Evolutionary conservation across 2,797 vertebrate species (phyloP), one percentile per base, ranked within the genome.

Genomic region (Crenichthys baileyi): DNA sequence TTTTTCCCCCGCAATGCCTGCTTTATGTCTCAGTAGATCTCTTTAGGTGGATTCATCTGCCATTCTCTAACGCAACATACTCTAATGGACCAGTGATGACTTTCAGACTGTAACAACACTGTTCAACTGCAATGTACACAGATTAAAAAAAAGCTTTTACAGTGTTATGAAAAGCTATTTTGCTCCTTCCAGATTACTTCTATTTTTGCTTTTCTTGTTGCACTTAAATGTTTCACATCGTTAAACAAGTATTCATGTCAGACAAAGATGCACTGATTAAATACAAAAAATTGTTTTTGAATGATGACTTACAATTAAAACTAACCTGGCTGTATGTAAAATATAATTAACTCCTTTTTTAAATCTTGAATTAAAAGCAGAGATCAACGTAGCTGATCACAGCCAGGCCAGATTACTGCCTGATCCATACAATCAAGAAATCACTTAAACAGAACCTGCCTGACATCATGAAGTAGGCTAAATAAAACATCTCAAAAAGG

Each of bases 11-110:
- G 77, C 65, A 79, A 60, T 29, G 61, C 50, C 76, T 58, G 65
- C 36, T 83, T 39, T 68, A 77, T 75, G 72, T 77, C 81, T 79
- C 73, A 70, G 70, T 15, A 73, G 60, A 79, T 71, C 53, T 76
- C 39, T 79, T 67, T 9, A 73, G 63, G 31, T 74, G 56, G 60
- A 41, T 78, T 79, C 24, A 53, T 39, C 44, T 39, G 68, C 44
- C 50, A 56, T 76, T 36, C 26, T 78, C 31, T 63, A 73, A 58
- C 44, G 79, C 65, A 60, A 41, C 48, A 29, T 56, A 73, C 73
- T 73, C 78, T 67, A 76, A 41, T 56, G 58, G 51, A 48, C 68
- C 53, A 44, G 71, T 53, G 63, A 20, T 22, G 20, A 56, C 76
- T 36, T 46, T 67, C 2, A 71, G 58, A 31, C 76, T 63, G 31